phyloP scores from a whole-genome alignment of 64 coral and sea anemone genomes.

The Dendrophyllia cribrosa region DNA sequence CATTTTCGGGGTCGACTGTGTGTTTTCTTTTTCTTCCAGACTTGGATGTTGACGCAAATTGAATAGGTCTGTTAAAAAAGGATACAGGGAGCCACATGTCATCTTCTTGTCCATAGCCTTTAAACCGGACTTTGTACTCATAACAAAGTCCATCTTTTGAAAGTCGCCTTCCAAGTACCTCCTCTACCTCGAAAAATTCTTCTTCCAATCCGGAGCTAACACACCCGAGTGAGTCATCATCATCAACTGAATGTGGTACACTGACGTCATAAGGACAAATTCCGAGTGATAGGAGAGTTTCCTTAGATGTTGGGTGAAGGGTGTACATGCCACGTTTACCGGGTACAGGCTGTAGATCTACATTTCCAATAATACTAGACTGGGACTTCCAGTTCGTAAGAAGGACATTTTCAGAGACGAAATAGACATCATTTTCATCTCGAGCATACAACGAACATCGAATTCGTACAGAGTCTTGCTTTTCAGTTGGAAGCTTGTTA shows the following conservation, averaged over 20 bases:
- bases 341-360: too few species aligned
- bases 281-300: too few species aligned
- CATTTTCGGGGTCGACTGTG: neutral
- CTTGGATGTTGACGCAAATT: neutral
- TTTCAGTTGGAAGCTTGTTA: neutral
- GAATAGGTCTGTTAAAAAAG: neutral
- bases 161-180: neutral
- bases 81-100: slow-evolving; percentile 30
- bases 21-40: slow-evolving; percentile 32
- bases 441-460: neutral
- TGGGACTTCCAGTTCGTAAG: neutral
- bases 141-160: neutral
- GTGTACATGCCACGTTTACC: too few species aligned
- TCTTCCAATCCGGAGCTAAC: neutral
- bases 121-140: slow-evolving; percentile 22
- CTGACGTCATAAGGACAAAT: too few species aligned
- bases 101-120: slow-evolving; percentile 18
- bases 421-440: neutral
- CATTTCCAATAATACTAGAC: too few species aligned
- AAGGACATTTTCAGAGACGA: neutral
- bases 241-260: neutral
- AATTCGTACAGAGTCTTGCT: neutral
- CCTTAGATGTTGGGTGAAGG: too few species aligned
- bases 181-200: slow-evolving; percentile 12
- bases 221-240: too few species aligned